Evolutionary conservation across 2,113 vertebrate species (phyloP).

Genomic region (Pteronura brasiliensis): DNA sequence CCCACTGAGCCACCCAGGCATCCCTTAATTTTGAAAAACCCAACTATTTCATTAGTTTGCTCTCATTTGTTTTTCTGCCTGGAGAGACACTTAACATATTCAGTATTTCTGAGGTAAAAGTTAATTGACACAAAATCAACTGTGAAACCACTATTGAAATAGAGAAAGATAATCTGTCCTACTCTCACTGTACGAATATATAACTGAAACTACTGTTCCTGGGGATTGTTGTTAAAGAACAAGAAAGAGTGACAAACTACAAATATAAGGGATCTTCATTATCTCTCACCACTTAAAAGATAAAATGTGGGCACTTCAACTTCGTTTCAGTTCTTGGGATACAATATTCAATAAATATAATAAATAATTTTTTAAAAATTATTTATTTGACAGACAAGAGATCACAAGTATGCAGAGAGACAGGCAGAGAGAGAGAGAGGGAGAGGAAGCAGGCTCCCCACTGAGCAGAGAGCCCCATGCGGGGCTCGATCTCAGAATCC

Average conservation of each 20-base stretch:
- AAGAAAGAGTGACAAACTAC: background rate
- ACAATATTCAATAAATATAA: background rate
- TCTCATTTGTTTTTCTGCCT: background rate
- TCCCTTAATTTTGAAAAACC: background rate
- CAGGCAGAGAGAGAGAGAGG: no score
- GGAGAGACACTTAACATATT: background rate
- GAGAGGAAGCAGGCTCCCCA: no score
- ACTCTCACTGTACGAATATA: background rate
- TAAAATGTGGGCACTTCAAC: background rate
- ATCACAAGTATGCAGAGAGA: no score
- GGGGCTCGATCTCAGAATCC: no score
- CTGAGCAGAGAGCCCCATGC: no score
- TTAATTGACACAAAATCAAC: background rate
- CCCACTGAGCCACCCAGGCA: background rate
- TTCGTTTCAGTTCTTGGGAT: background rate
- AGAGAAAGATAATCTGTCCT: background rate
- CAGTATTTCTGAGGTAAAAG: background rate
- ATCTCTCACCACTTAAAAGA: background rate
- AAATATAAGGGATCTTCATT: background rate
- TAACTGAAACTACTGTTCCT: background rate
- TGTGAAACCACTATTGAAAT: background rate
- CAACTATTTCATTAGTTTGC: background rate
- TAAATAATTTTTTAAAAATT: no score
- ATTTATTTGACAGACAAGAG: no score
- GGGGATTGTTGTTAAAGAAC: background rate